Conservation (phyloP, 2,113 vertebrate genomes). For the Rutilus rutilus region DNA sequence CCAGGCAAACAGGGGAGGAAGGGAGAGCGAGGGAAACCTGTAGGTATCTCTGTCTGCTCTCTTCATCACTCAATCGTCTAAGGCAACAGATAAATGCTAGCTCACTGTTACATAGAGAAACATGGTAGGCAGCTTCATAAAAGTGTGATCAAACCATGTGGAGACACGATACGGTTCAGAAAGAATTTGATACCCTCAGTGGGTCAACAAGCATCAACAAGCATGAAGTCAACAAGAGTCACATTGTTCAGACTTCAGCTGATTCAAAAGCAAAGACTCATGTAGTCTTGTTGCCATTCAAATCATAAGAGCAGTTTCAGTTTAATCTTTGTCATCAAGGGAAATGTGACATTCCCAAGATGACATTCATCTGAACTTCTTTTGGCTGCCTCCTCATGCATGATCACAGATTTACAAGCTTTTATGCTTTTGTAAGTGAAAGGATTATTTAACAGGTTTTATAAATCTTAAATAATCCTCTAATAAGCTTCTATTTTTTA, state of each 20-base stretch:
- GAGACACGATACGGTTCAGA: background rate
- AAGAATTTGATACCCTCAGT: background rate
- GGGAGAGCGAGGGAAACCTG: conserved; percentile 70
- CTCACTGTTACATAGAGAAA: conserved; percentile 18
- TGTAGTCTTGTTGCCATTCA: background rate
- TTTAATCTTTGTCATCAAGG: background rate
- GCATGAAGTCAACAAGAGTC: conserved; percentile 3
- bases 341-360: background rate
- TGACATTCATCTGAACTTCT: background rate
- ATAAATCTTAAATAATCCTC: background rate
- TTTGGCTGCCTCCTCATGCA: background rate
- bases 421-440: background rate
- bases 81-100: background rate
- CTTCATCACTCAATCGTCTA: background rate
- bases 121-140: background rate
- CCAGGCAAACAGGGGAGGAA: conserved; percentile 73
- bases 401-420: background rate
- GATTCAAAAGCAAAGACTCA: conserved; percentile 11
- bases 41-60: conserved; percentile 61
- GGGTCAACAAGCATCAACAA: background rate
- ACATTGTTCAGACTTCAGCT: background rate
- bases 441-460: background rate
- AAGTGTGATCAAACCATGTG: conserved; percentile 15
- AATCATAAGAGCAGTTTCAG: conserved; percentile 18
- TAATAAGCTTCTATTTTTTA: background rate